Percentiles rank a stretch among this genome's conserved stretches.
These are phyloP conservation scores for Hypomecis atomaria DNA, from an alignment of 2,888 invertebrate genomes.

Conservation along the genomic window DNA sequence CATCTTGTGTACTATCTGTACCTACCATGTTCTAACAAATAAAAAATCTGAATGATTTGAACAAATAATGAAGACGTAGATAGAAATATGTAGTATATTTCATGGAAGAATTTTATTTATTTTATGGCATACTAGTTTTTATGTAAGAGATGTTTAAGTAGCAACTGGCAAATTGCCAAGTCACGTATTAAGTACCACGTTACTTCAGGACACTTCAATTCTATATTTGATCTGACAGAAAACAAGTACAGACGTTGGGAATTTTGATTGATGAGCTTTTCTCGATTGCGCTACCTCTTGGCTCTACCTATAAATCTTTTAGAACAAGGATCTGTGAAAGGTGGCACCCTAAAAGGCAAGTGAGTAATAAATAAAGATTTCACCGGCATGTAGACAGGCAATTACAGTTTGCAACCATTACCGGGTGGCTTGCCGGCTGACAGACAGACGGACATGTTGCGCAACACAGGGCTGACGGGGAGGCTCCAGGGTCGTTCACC, in stretches of 20 bases:
- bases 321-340: not conserved
- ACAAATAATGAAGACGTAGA: no score
- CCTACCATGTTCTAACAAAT: no score
- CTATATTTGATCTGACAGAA: no score
- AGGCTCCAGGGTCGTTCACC: slow-evolving; percentile 64
- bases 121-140: no score
- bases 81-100: no score
- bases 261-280: no score
- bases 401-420: slow-evolving; percentile 37
- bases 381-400: slow-evolving; percentile 31
- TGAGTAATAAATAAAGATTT: slow-evolving; percentile 32
- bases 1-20: no score
- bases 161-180: not conserved
- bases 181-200: not conserved
- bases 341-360: slow-evolving; percentile 2
- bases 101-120: no score
- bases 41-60: no score
- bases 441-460: slow-evolving; percentile 57
- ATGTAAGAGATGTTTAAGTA: not conserved
- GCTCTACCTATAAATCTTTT: no score
- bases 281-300: no score
- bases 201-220: not conserved
- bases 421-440: slow-evolving; percentile 54
- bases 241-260: no score
- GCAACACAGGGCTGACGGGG: slow-evolving; percentile 49